A percentile compares a stretch with the other conserved stretches of the same genome.
These are phyloP conservation scores for Protonemura montana DNA, from an alignment of 2,888 invertebrate species.

Conservation along the genomic window DNA sequence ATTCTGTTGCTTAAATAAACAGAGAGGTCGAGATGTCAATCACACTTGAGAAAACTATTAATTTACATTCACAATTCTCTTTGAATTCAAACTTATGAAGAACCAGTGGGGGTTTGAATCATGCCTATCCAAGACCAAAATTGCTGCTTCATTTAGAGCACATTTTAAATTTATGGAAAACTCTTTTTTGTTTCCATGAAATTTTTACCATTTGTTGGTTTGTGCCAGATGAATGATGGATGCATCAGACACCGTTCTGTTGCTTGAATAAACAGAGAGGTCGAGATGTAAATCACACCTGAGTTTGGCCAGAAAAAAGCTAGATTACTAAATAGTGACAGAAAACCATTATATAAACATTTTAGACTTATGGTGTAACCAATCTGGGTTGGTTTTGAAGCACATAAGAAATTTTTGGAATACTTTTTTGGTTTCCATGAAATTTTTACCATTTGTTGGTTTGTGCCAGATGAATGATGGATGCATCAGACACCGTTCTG, in stretches of 20 bases:
- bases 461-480: not conserved
- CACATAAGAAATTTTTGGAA: not conserved
- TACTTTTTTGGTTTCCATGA: not conserved
- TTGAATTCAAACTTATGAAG: too few species aligned
- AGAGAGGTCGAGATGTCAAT: not conserved
- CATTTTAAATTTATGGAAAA: not conserved
- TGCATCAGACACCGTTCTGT: conserved; percentile 7
- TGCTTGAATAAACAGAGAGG: not conserved
- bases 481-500: not conserved
- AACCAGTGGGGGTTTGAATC: too few species aligned
- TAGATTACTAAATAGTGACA: too few species aligned
- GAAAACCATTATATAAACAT: too few species aligned
- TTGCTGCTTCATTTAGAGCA: too few species aligned
- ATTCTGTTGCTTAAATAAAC: not conserved
- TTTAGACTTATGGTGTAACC: too few species aligned
- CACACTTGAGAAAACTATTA: not conserved
- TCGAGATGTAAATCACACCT: not conserved
- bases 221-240: not conserved
- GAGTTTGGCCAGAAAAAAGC: not conserved
- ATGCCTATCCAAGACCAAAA: too few species aligned
- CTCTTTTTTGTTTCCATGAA: not conserved
- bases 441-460: not conserved
- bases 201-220: not conserved
- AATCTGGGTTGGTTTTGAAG: too few species aligned
- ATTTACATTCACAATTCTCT: too few species aligned